These are phyloP conservation scores for Myioborus melanocephalus DNA, from an alignment of 2,797 vertebrate species.

Conservation along the genomic window DNA sequence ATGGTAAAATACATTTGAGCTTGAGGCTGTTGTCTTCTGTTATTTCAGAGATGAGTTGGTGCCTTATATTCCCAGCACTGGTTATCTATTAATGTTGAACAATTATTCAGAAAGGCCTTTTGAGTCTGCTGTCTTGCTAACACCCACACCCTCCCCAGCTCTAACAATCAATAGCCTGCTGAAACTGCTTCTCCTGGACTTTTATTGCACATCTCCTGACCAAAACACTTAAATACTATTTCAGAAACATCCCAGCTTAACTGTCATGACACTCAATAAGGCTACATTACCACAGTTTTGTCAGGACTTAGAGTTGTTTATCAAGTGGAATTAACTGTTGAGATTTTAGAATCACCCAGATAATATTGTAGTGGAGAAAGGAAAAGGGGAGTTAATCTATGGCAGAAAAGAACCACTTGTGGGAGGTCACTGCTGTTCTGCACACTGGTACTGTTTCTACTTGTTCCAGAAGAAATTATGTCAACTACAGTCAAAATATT, in stretches of 20 bases:
- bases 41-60: neutral
- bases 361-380: neutral
- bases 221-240: neutral
- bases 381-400: neutral
- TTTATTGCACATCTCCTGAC: neutral
- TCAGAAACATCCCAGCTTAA: neutral
- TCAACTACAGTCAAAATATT: neutral
- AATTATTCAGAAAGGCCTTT: neutral
- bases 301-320: neutral
- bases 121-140: neutral
- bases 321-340: neutral
- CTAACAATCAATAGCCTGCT: neutral
- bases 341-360: neutral
- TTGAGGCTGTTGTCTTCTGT: neutral
- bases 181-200: neutral
- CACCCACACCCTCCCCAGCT: neutral
- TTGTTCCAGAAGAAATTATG: neutral
- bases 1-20: neutral
- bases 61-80: neutral
- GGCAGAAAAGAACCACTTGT: neutral
- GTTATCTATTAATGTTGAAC: neutral
- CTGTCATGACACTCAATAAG: rapidly evolving
- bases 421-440: neutral
- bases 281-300: neutral
- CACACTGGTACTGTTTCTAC: neutral